Conservation (phyloP, 2,888 invertebrate species). For the Meliscaeva auricollis region DNA sequence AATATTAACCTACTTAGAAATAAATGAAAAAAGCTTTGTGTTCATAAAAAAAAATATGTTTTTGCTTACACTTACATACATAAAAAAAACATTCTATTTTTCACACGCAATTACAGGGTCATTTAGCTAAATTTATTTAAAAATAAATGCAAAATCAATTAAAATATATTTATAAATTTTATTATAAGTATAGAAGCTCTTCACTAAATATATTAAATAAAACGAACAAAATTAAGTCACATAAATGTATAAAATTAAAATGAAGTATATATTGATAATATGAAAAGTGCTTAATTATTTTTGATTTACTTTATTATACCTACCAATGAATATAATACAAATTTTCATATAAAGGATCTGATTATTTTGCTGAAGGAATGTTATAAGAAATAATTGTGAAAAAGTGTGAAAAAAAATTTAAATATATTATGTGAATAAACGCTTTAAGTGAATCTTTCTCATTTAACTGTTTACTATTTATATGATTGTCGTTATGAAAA, state of each 20-base stretch:
- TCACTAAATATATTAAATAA: slow-evolving; percentile 57
- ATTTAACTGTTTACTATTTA: slow-evolving; percentile 56
- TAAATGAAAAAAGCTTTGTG: slow-evolving; percentile 60
- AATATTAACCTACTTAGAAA: slow-evolving; percentile 39
- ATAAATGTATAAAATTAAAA: slow-evolving; percentile 31
- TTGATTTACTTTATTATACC: slow-evolving; percentile 59
- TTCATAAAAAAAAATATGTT: slow-evolving; percentile 51
- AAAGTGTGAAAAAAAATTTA: not conserved
- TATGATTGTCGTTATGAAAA: slow-evolving; percentile 18
- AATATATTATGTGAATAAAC: slow-evolving; percentile 63
- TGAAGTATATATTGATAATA: slow-evolving; percentile 56
- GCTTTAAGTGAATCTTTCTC: slow-evolving; percentile 67
- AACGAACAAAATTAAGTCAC: slow-evolving; percentile 23
- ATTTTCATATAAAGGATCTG: slow-evolving; percentile 19
- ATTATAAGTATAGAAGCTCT: slow-evolving; percentile 49
- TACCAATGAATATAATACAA: not conserved
- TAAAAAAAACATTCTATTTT: slow-evolving; percentile 45
- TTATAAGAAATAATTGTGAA: slow-evolving; percentile 36
- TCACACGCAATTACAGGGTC: slow-evolving; percentile 75
- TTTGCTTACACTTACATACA: slow-evolving; percentile 63
- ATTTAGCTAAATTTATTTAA: slow-evolving; percentile 76
- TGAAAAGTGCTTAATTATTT: slow-evolving; percentile 71
- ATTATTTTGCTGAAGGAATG: slow-evolving; percentile 36
- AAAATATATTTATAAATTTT: slow-evolving; percentile 70
- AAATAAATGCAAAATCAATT: slow-evolving; percentile 60